Base-by-base conservation (phyloP, 2,797 vertebrate species). In the Leontocebus nigricollis region DNA sequence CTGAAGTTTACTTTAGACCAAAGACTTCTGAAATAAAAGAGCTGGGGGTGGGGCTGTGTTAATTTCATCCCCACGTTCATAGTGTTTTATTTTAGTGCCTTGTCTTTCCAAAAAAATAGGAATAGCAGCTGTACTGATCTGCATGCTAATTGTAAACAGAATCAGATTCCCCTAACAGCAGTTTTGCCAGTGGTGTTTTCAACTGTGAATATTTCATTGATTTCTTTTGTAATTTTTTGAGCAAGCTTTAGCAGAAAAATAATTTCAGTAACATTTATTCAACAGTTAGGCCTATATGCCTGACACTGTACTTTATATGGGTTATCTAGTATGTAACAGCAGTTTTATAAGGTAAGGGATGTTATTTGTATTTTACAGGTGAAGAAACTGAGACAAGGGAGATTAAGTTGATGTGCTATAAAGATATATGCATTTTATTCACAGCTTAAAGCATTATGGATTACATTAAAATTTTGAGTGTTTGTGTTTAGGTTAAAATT, bases 1-100 rank as follows among this genome's bases (percentile, higher is more conserved):
- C 82, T 97, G 48, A 97, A 75, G n/a, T 80, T 94, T 87, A 91
- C 59, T 92, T 84, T 89, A 83, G 64, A 76, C 26, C 52, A 87
- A 70, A 96, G 81, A 88, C 33, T 87, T 90, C 27, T 57, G 27
- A 44, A 75, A n/a, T 55, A 83, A 93, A 95, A 89, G 64, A 41
- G 4, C 36, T 79, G 30, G 44, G 20, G 27, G 7, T 67, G 9
- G 73, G 20, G 13, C 72, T 87, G 61, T 36, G 57, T 93, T 96
- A 48, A 93, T 96, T 90, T 94, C 39, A 93, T 95, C 92, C 11
- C 67, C 36, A 4, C 79, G 39, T 73, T 95, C 84, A 1, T 93
- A 26, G 19, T 88, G 89, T 92, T 72, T 86, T 93, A 44, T 90
- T 93, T 48, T 92, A 95, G 59, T 48, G 20, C 48, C 52, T 75